A percentile compares a stretch with the other conserved stretches of the same genome.
Conservation (phyloP, 1,140 invertebrate species). For the Apis mellifera region DNA sequence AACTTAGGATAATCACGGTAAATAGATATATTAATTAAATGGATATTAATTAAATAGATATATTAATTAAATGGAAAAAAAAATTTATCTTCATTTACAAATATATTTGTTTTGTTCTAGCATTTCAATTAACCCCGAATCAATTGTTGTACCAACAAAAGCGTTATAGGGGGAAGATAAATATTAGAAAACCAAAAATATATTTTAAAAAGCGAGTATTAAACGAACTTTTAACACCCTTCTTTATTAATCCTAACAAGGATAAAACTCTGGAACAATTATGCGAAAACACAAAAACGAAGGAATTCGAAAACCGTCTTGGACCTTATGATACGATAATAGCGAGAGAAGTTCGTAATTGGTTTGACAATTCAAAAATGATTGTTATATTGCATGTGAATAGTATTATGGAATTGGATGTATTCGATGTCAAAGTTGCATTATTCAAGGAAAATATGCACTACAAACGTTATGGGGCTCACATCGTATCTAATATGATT, state of each 20-base stretch:
- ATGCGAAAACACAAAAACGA: slow-evolving; percentile 45
- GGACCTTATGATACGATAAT: slow-evolving; percentile 88
- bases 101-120: slow-evolving; percentile 67
- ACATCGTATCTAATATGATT: slow-evolving; percentile 84
- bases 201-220: slow-evolving; percentile 85
- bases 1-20: slow-evolving; percentile 20
- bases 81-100: background rate
- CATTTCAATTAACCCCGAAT: slow-evolving; percentile 67
- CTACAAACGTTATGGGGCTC: slow-evolving; percentile 83
- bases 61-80: background rate
- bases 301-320: slow-evolving; percentile 67
- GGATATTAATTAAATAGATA: slow-evolving; percentile 25
- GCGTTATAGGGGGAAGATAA: slow-evolving; percentile 87
- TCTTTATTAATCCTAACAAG: slow-evolving; percentile 78
- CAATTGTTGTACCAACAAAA: slow-evolving; percentile 81
- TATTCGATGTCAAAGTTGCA: slow-evolving; percentile 83
- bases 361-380: slow-evolving; percentile 87
- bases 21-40: background rate
- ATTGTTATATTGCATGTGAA: slow-evolving; percentile 87
- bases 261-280: slow-evolving; percentile 70
- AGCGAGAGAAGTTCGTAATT: slow-evolving; percentile 85
- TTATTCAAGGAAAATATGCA: slow-evolving; percentile 86
- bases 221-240: slow-evolving; percentile 84
- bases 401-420: slow-evolving; percentile 83
- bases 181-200: slow-evolving; percentile 86